Evolutionary conservation across 2,888 invertebrate species (phyloP), one percentile per base, ranked within the genome.

Genomic region (Charanyca ferruginea): DNA sequence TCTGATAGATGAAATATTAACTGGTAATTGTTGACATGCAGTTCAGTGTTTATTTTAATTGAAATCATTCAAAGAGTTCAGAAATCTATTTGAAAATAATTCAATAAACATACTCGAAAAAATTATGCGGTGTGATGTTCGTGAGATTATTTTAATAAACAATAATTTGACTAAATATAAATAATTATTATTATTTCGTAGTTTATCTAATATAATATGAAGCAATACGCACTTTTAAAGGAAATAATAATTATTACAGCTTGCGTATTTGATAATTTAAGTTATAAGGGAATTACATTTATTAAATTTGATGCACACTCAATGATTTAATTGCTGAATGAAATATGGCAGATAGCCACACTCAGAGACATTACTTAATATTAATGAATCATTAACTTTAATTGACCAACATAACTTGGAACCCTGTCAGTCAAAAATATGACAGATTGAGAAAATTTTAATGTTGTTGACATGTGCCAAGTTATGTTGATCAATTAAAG

Each of bases 131-230:
- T 65, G 45, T 75, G 62, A 62, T 75, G 20, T 58, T 20, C 25
- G 76, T 84, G 85, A 85, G 83, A 87, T 85, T 86, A 83, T 38
- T 38, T n/a, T 16, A 38, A 38, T 77, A 82, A 85, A 85, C 70
- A 84, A 83, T 85, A 83, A 63, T 81, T 87, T 85, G 45, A 79
- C 81, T 88, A 86, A 79, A 83, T 80, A 86, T 85, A 87, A 87
- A 85, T 85, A 87, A 85, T 83, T 71, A 80, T 69, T 83, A 85
- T 69, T 77, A 75, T 77, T 81, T 72, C 76, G 57, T 66, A 60
- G 18, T 74, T 76, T 66, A 82, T 81, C 74, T 80, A 77, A 75
- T 74, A 80, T 73, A 73, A 67, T 79, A 80, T 78, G 63, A 77
- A 79, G 75, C 77, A 54, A 69, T 76, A 83, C 79, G 80, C 74